phyloP scores from a whole-genome alignment of 2,113 vertebrate species.

The Cardinalis cardinalis region DNA sequence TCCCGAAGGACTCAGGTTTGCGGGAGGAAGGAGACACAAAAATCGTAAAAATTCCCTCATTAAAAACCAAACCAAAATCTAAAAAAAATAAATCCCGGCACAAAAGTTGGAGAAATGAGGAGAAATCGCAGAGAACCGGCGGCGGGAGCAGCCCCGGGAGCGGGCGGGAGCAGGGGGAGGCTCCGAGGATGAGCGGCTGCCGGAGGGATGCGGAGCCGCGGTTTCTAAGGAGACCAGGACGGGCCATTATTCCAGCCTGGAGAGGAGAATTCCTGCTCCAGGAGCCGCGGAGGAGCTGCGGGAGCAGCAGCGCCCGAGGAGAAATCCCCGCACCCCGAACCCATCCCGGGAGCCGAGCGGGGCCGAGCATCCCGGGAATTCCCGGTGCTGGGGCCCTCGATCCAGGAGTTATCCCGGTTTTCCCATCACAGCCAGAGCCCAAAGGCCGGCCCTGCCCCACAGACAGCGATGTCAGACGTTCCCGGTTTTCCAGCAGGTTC shows the following conservation, averaged over 20 bases:
- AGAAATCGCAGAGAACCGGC: background rate
- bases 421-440: background rate
- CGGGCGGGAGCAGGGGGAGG: background rate
- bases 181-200: slow-evolving; percentile 3
- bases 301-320: background rate
- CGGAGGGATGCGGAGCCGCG: slow-evolving; percentile 1
- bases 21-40: background rate
- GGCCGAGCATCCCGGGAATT: background rate
- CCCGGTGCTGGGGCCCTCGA: accelerated
- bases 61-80: too few species aligned
- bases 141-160: background rate
- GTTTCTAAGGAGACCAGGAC: slow-evolving; percentile 63
- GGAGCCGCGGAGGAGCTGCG: background rate
- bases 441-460: background rate
- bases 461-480: background rate
- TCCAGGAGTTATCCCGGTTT: background rate
- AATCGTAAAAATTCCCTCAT: background rate
- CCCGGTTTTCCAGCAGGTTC: background rate
- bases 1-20: background rate
- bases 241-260: background rate
- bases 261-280: background rate
- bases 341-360: background rate
- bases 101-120: background rate
- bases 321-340: background rate
- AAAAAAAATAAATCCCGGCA: too few species aligned